Evolutionary conservation across 2,797 vertebrate species (phyloP), one percentile per base, ranked within the genome.

Genomic region (Ctenosaura bakeri): DNA sequence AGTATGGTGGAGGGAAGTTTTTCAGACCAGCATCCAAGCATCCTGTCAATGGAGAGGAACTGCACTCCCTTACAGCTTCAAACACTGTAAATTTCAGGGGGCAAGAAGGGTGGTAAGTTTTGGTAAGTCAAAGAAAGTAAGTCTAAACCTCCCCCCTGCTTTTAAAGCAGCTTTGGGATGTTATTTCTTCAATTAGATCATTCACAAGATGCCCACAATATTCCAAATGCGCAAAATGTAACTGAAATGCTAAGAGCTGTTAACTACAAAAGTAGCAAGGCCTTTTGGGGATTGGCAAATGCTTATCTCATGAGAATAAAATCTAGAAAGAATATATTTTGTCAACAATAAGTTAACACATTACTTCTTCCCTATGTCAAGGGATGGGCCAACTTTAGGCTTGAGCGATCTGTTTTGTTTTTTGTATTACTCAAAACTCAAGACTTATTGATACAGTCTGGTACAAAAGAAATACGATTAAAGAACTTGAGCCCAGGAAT

Each of bases 211-310:
- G 78, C 26, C 78, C 29, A 52, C 6, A 32, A 42, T 59, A 4
- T 59, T 59, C 18, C 59, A 59, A 59, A 86, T 13, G 24, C 0
- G 84, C 0, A 50, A 26, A 50, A 90, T 35, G 32, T 59, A 83
- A 88, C 3, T n/a, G 1, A 52, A 80, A 86, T 0, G 22, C 78
- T 54, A 86, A 92, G 59, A n/a, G 69, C 13, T 2, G 0, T 77
- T 76, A 88, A 50, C 22, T 29, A 29, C 73, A 26, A 0, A 80
- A 74, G 35, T 35, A 18, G 35, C 13, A 38, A 69, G 52, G 73
- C 12, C 73, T 22, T 42, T 35, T 2, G 4, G n/a, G 0, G 4
- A 73, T 5, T 73, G 69, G 32, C 32, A 59, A 59, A 20, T 73
- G n/a, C 32, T 16, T 16, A 32, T 5, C 32, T 73, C 69, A 29